Evolutionary conservation across 1,140 invertebrate species (phyloP), one percentile per base, ranked within the genome.

Genomic region (Chironomus striatipennis): DNA sequence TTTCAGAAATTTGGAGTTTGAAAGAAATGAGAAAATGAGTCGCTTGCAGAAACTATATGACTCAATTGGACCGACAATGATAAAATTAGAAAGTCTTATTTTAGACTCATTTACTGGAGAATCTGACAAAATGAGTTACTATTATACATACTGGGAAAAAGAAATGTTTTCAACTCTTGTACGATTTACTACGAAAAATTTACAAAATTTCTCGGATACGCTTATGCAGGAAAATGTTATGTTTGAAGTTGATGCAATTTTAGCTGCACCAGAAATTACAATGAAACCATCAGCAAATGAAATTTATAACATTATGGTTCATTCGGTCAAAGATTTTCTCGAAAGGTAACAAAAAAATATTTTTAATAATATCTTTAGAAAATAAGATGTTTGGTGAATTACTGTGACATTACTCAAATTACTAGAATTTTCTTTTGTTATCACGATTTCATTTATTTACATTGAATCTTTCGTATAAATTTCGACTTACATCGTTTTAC

Each of bases 31-130:
- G 76, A 86, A 89, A 70, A 83, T 91, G 12, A 86, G 87, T 1
- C 80, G 85, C 7, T 86, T 95, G 81, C 83, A 87, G 0, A 86
- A 88, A 42, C 86, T 89, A 4, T 95, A 94, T 78, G 85, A 89
- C 57, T 88, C 88, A 1, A 86, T 92, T 24, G 89, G 89, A 0
- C 91, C 92, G 0, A 87, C 94, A 67, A 81, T 96, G 0, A 90
- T 89, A 73, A 96, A 95, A 82, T 81, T 95, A 76, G 93, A 96
- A 82, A 91, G 89, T 77, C 78, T 93, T 8, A 88, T 91, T 0
- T 80, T 91, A 18, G 87, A 87, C 67, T 89, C 88, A 0, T 87
- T 86, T 43, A 88, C 87, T 0, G 90, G 90, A 1, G 84, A 82
- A 73, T 89, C 88, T 0, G 76, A 81, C 0, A 84, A 87, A 8